These are phyloP conservation scores for Brachionichthys hirsutus DNA, from an alignment of 2,113 vertebrate genomes.

Conservation along the genomic window DNA sequence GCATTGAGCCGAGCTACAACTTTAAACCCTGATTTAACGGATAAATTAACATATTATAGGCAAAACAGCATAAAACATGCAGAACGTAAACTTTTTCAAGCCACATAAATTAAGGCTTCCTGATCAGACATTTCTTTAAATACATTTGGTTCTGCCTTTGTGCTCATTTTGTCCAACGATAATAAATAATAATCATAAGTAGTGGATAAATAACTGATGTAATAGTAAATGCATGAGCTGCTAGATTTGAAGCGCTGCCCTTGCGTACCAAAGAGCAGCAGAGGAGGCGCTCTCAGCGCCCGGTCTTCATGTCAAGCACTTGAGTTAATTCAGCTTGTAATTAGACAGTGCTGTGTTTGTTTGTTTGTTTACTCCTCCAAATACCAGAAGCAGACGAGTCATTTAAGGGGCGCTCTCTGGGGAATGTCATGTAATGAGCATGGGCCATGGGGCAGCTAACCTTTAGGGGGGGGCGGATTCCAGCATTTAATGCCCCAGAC, in stretches of 20 bases:
- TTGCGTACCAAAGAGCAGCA: not conserved
- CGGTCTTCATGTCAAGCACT: slow-evolving; percentile 48
- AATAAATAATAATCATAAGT: too few relatives aligned
- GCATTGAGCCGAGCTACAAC: too few relatives aligned
- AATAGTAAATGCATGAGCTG: not conserved
- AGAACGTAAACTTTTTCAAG: too few relatives aligned
- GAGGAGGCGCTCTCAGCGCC: slow-evolving; percentile 28
- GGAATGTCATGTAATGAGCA: slow-evolving; percentile 59
- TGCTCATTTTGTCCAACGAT: not conserved
- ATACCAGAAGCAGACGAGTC: slow-evolving; percentile 55
- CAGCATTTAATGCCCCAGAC: not conserved
- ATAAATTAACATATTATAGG: too few relatives aligned
- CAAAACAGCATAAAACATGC: too few relatives aligned
- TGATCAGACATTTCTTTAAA: not conserved
- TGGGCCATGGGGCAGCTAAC: slow-evolving; percentile 37
- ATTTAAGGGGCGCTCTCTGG: slow-evolving; percentile 38
- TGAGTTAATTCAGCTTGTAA: slow-evolving; percentile 64
- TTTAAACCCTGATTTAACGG: too few relatives aligned
- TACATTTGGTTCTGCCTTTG: not conserved
- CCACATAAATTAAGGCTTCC: not conserved
- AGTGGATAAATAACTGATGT: slow-evolving; percentile 3
- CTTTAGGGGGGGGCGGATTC: slow-evolving; percentile 21
- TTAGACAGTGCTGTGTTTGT: slow-evolving; percentile 60
- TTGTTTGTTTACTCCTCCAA: slow-evolving; percentile 64
- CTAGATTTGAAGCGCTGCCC: not conserved